A percentile compares a stretch with the other conserved stretches of the same genome.
Conservation (phyloP, 37 sponge, comb jelly and placozoan genomes). For the Eunapius fragilis region DNA sequence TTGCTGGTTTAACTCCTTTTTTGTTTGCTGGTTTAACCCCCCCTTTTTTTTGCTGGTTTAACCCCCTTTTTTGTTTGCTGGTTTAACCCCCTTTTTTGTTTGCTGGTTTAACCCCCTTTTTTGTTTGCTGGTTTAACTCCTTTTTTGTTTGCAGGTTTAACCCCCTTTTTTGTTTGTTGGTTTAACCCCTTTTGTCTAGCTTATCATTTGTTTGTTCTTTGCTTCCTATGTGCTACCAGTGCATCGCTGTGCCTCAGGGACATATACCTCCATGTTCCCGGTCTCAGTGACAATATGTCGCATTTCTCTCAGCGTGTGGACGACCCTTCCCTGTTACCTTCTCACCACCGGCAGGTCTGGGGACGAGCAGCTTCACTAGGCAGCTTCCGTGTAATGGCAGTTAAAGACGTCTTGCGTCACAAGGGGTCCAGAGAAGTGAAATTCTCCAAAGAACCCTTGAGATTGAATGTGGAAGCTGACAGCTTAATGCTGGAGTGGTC, state of each 20-base stretch:
- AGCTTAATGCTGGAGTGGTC: constrained; percentile 57
- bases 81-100: too few relatives aligned
- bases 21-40: background rate
- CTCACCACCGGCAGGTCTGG: constrained; percentile 68
- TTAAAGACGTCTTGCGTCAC: constrained; percentile 2
- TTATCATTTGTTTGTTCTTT: background rate
- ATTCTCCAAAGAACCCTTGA: constrained; percentile 32
- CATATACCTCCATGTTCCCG: constrained; percentile 61
- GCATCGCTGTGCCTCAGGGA: constrained; percentile 56
- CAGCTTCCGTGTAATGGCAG: constrained; percentile 24
- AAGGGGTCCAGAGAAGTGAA: constrained; percentile 15
- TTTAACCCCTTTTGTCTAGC: background rate
- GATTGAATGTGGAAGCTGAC: constrained; percentile 32
- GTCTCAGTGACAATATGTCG: constrained; percentile 38
- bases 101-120: background rate
- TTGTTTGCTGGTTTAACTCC: background rate
- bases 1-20: background rate
- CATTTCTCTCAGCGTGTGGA: constrained; percentile 39
- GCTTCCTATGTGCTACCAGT: constrained; percentile 11
- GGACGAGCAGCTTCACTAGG: constrained; percentile 71
- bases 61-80: too few relatives aligned
- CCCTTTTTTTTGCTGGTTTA: background rate
- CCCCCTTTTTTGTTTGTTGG: background rate
- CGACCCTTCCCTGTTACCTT: constrained; percentile 55
- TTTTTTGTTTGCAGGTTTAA: background rate